phyloP scores from a whole-genome alignment of 2,888 invertebrate genomes.

The Cylindroiulus punctatus region DNA sequence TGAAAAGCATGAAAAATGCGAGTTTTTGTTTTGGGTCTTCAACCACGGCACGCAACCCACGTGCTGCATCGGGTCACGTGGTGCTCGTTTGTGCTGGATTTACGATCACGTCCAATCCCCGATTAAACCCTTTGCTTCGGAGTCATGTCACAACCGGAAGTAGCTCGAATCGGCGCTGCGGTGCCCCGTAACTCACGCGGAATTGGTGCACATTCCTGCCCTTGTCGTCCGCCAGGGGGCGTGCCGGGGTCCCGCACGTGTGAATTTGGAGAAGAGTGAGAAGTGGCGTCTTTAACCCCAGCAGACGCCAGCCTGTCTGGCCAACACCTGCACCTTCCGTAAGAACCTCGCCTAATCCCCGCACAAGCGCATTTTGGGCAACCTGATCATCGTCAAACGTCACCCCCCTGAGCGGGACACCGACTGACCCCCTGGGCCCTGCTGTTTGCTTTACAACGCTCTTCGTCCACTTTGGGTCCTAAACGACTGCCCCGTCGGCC shows the following conservation, averaged over 20 bases:
- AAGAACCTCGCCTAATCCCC: background rate
- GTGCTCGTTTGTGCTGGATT: background rate
- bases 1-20: background rate
- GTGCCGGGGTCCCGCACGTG: background rate
- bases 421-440: no score
- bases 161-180: background rate
- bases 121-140: background rate
- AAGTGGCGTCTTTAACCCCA: conserved; percentile 32
- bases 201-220: background rate
- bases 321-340: conserved; percentile 32
- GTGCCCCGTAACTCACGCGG: background rate
- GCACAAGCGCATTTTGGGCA: conserved; percentile 4
- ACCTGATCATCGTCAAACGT: conserved; percentile 32
- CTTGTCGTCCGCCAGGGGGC: background rate
- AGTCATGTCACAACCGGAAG: background rate
- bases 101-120: background rate
- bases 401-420: conserved; percentile 3
- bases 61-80: background rate
- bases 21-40: background rate
- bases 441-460: conserved; percentile 19
- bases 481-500: background rate
- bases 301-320: conserved; percentile 24
- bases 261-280: conserved; percentile 24
- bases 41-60: background rate
- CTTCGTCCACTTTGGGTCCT: background rate